These are phyloP conservation scores for Ommatoiulus sabulosus DNA, from an alignment of 2,888 invertebrate species.

Conservation along the genomic window DNA sequence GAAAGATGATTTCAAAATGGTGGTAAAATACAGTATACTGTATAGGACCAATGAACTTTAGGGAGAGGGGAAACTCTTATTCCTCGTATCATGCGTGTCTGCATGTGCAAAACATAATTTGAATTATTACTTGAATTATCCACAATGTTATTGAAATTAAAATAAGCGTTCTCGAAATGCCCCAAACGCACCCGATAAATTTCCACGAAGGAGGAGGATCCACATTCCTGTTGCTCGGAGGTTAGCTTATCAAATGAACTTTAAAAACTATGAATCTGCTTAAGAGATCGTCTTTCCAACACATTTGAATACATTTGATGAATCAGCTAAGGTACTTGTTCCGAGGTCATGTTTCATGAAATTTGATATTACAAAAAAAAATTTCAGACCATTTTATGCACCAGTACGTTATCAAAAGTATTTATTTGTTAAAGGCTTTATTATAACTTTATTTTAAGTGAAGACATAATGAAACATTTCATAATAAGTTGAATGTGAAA, in stretches of 20 bases:
- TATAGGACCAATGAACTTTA: neutral
- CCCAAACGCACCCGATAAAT: neutral
- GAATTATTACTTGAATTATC: slow-evolving; percentile 24
- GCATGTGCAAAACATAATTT: neutral
- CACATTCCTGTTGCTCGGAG: neutral
- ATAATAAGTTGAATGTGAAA: too few relatives aligned
- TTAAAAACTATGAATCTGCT: neutral
- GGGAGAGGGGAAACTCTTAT: neutral
- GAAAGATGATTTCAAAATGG: neutral
- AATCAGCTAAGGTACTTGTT: neutral
- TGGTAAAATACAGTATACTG: neutral
- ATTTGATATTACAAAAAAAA: neutral
- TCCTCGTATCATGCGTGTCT: slow-evolving; percentile 13
- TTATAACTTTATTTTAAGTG: too few relatives aligned
- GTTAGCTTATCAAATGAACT: slow-evolving; percentile 23
- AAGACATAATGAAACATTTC: too few relatives aligned
- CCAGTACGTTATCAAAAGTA: too few relatives aligned
- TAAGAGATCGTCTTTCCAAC: neutral
- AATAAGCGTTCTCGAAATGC: neutral
- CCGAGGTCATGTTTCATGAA: neutral
- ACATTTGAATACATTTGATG: slow-evolving; percentile 12
- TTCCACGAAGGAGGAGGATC: slow-evolving; percentile 17
- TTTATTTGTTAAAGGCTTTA: too few relatives aligned
- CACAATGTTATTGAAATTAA: slow-evolving; percentile 36
- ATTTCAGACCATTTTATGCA: too few relatives aligned